Evolutionary conservation across 2,888 invertebrate genomes (phyloP), one percentile per base, ranked within the genome.

Genomic region (Zygothrica quintamaculata): DNA sequence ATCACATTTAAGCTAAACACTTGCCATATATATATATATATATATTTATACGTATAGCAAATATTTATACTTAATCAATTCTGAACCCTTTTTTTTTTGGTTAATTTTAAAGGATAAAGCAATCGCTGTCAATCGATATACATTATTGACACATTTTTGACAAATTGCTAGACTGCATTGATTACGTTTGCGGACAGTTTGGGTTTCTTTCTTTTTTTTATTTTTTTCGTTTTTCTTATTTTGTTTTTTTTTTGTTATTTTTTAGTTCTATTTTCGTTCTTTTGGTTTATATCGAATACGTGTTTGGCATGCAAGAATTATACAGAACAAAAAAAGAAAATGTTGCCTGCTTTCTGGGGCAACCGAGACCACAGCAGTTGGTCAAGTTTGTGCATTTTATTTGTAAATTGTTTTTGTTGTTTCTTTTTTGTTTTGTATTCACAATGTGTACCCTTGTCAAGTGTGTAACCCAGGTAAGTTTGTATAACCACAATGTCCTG

Each of bases 91-190:
- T 77, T 73, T 29, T 22, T 22, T 22, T n/a, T n/a, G 64, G 57
- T 68, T 65, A 62, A 76, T 73, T 80, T 76, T 65, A 60, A 66
- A 74, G 64, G 59, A 55, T 26, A 40, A 39, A 43, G n/a, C 65
- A 65, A 73, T 66, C 76, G 71, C 55, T 61, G 59, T 44, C 84
- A 81, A 87, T 81, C 77, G 74, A 77, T 84, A 65, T 75, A 81
- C 70, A 84, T 82, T 82, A 87, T 82, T 87, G 85, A 87, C 87
- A 84, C 85, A 84, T 82, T 87, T 81, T 87, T 82, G 87, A 82
- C 87, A 82, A 82, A 82, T 82, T 84, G 78, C 73, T 82, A 68
- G 65, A 40, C 59, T 57, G 72, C 65, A 58, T 67, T 60, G 59
- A 67, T 53, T 58, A 47, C 50, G 31, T 70, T 60, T 77, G 79